Evolutionary conservation across 2,797 vertebrate species (phyloP), one percentile per base, ranked within the genome.

Genomic region (Kryptopterus vitreolus): DNA sequence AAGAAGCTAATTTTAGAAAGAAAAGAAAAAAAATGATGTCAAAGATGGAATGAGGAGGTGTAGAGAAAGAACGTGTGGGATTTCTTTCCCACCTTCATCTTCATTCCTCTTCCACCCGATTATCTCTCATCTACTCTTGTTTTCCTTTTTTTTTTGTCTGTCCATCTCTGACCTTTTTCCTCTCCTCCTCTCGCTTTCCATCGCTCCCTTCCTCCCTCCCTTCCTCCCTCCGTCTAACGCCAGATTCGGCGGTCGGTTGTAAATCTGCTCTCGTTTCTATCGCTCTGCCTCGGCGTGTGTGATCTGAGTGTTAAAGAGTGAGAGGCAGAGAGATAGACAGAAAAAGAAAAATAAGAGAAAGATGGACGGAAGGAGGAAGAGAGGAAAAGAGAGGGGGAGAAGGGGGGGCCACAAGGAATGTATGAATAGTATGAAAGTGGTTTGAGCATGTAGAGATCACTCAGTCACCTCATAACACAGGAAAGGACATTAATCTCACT

Each of bases 241-340:
- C 33, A 75, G 72, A 68, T 79, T 82, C 69, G 53, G 59, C 74
- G 76, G 31, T 4, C 31, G 81, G 52, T 59, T 83, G 81, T 81
- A 83, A 79, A 85, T 85, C 71, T 81, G 71, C 69, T 81, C 79
- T 79, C 33, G 46, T 83, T 85, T 83, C 78, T 38, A 83, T 31
- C 52, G 58, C 70, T 72, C 65, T 81, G 81, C 71, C 76, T 46
- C 50, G 3, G 46, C 29, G 65, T 71, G 78, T 85, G 84, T 83
- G 84, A 83, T 81, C 81, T 15, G 84, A 71, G 81, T 83, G 79
- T 81, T 83, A 85, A 85, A 78, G 35, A 76, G 70, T 58, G 69
- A 68, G 53, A 55, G 38, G 11, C 26, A 63, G 33, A 9, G 15
- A 35, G 58, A 11, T 68, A 1, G 63, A 4, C 15, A 3, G 46